These are phyloP conservation scores for Podarcis lilfordi DNA, from an alignment of 2,797 vertebrate species.

Conservation along the genomic window DNA sequence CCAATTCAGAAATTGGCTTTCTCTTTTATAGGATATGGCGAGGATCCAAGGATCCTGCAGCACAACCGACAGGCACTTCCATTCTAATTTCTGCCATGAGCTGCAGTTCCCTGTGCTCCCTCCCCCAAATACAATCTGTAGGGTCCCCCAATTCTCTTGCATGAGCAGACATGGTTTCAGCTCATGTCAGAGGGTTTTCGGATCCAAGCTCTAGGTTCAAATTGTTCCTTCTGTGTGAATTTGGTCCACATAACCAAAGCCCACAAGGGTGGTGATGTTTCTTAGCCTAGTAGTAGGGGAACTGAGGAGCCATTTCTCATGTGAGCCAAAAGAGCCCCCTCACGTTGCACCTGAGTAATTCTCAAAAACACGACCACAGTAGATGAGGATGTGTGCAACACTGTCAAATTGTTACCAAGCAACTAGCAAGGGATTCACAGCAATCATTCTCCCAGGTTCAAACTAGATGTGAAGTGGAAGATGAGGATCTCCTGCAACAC, in stretches of 20 bases:
- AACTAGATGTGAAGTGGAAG: not conserved
- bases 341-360: conserved; percentile 1
- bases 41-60: not conserved
- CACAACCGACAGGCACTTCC: not conserved
- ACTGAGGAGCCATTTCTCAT: conserved; percentile 2
- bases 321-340: not conserved
- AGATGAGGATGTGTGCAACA: not conserved
- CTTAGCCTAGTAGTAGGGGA: not conserved
- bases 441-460: not conserved
- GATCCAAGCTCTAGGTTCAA: not conserved
- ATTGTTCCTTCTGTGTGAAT: not conserved
- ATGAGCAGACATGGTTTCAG: not conserved
- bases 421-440: not conserved
- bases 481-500: not conserved
- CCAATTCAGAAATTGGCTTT: conserved; percentile 12
- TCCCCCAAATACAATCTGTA: not conserved
- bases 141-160: too few species aligned
- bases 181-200: not conserved
- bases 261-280: not conserved
- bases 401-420: not conserved
- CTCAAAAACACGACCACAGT: not conserved
- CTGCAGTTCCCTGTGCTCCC: not conserved
- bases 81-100: not conserved
- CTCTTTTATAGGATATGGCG: not conserved
- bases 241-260: not conserved